Evolutionary conservation across 2,113 vertebrate species (phyloP).

Genomic region (Cyanoramphus novaezelandiae): DNA sequence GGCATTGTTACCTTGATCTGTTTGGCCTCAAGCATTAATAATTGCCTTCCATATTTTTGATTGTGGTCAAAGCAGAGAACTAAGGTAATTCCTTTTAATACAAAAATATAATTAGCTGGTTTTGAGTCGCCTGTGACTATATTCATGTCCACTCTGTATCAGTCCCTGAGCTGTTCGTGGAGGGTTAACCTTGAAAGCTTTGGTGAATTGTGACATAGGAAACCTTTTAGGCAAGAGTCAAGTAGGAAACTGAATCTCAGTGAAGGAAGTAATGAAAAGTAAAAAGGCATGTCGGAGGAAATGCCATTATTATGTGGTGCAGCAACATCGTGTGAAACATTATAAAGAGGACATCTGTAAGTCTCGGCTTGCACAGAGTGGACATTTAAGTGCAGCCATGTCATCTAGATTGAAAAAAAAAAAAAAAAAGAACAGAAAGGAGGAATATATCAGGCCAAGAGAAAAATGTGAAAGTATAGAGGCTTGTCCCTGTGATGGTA

Average conservation of each 20-base stretch:
- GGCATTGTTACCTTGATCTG: not conserved
- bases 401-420: slow-evolving; percentile 46
- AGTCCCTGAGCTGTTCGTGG: not conserved
- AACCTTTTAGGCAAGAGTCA: slow-evolving; percentile 19
- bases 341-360: slow-evolving; percentile 61
- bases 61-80: not conserved
- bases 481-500: slow-evolving; percentile 42
- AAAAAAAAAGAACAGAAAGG: not conserved
- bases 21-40: not conserved
- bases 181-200: slow-evolving; percentile 10
- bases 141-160: not conserved
- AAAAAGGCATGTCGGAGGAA: slow-evolving; percentile 23
- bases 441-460: slow-evolving; percentile 62
- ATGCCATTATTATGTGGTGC: not conserved
- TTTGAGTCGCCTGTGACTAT: not conserved
- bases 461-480: slow-evolving; percentile 64
- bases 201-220: slow-evolving; percentile 22
- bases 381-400: not conserved
- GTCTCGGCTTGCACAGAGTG: not conserved
- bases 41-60: not conserved
- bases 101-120: not conserved
- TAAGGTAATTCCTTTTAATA: not conserved
- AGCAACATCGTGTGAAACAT: slow-evolving; percentile 8
- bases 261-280: slow-evolving; percentile 56
- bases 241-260: slow-evolving; percentile 47